phyloP scores from a whole-genome alignment of 2,113 vertebrate genomes.

The Elgaria multicarinata region DNA sequence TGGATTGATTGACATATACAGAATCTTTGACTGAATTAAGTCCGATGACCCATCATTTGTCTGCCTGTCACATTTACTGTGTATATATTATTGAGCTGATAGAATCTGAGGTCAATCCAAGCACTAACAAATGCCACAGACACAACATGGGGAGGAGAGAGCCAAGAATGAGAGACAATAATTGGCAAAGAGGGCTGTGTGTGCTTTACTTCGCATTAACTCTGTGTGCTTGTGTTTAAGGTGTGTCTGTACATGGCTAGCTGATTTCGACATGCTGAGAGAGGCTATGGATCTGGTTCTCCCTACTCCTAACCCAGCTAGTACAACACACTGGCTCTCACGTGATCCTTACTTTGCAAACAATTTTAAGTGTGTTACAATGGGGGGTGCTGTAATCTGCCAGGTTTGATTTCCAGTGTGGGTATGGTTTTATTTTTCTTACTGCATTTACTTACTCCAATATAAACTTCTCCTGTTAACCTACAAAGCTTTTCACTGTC shows the following conservation, averaged over 20 bases:
- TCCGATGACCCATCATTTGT: slow-evolving; percentile 9
- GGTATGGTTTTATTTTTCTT: neutral
- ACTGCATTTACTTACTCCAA: too few species aligned
- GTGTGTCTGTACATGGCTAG: neutral
- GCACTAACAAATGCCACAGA: slow-evolving; percentile 23
- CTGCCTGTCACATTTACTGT: neutral
- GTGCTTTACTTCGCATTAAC: neutral
- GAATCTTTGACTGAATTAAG: slow-evolving; percentile 13
- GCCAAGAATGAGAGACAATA: neutral
- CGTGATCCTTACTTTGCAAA: too few species aligned
- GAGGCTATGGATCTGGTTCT: too few species aligned
- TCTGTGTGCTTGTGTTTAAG: neutral
- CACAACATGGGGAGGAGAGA: neutral
- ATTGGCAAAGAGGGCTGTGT: neutral
- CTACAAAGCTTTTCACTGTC: too few species aligned
- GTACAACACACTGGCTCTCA: too few species aligned
- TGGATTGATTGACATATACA: slow-evolving; percentile 21
- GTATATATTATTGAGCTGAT: neutral
- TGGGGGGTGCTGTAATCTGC: too few species aligned
- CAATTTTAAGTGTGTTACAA: too few species aligned
- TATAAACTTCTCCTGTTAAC: too few species aligned
- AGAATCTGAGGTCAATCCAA: fast-evolving
- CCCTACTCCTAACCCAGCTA: neutral
- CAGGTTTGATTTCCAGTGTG: neutral
- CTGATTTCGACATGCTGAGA: neutral